phyloP scores from a whole-genome alignment of 2,888 invertebrate genomes.

The Busseola fusca region DNA sequence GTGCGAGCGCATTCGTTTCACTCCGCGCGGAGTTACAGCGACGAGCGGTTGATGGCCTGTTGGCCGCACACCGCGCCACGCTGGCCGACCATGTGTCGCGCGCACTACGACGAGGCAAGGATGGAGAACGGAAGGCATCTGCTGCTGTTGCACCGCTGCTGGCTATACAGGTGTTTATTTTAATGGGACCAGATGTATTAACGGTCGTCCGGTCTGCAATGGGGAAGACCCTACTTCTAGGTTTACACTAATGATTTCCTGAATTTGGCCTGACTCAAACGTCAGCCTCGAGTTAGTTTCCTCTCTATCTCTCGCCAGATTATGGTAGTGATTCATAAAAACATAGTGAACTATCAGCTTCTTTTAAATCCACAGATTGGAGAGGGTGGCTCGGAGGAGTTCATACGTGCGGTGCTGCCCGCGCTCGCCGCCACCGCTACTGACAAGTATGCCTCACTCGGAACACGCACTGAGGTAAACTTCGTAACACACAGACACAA shows the following conservation, averaged over 20 bases:
- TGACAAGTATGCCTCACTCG: slow-evolving; percentile 93
- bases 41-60: slow-evolving; percentile 93
- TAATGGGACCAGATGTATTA: no score
- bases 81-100: slow-evolving; percentile 92
- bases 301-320: not conserved
- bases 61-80: slow-evolving; percentile 93
- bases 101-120: slow-evolving; percentile 94
- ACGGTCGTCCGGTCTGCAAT: no score
- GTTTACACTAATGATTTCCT: not conserved
- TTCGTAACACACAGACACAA: not conserved
- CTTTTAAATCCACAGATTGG: slow-evolving; percentile 74
- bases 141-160: slow-evolving; percentile 94
- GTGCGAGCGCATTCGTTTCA: slow-evolving; percentile 92
- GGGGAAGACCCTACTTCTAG: not conserved
- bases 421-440: slow-evolving; percentile 91
- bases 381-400: slow-evolving; percentile 90
- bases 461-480: slow-evolving; percentile 93
- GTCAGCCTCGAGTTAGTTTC: not conserved
- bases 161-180: slow-evolving; percentile 91
- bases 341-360: not conserved
- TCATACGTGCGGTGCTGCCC: slow-evolving; percentile 92
- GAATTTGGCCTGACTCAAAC: not conserved
- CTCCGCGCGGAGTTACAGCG: slow-evolving; percentile 93
- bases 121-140: slow-evolving; percentile 94
- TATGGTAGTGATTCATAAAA: not conserved